Base-by-base conservation (phyloP, 35 echinoderm and acorn worm species). In the Hemicentrotus pulcherrimus region DNA sequence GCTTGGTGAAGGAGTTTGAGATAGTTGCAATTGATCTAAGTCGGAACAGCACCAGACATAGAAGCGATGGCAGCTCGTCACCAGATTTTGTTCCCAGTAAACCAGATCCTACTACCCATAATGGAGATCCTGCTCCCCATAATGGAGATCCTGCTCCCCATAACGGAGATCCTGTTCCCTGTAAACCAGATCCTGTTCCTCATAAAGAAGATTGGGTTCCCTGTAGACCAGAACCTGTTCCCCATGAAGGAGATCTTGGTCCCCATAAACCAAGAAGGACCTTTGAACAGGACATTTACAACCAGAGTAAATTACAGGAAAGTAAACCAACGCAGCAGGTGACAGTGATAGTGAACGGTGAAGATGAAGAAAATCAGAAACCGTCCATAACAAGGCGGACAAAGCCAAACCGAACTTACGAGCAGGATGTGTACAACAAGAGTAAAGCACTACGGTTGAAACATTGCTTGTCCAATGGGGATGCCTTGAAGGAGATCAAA, bases 1-100 rank as follows among this genome's bases (percentile, higher is more conserved):
- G 91, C 91, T 31, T 93, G 91, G 91, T 93, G 91, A 46, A 22
- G 28, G 91, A 93, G 48, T 93, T 93, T 55, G 91, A 93, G 24
- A 11, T 28, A 13, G 91, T 93, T 47, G 91, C 91, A 31, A 22
- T 22, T 24, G 12, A 93, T 31, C 4, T 93, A 0, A 93, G 46
- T 48, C 91, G 31, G 48, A 93, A 1, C 30, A 93, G 31, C 48
- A 31, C 24, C 14, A 93, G 48, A 47, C n/a, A 93, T 32, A 47
- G 7, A 78, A 78, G 65, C 65, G 65, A 78, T 78, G 65, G 65
- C 28, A 78, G 65, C 19, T 22, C 65, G 5, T 78, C 65, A 28
- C 65, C 65, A 4, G 65, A 78, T 78, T 5, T 18, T 78, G 65
- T 78, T 78, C 22, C 9, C 52, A 11, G 5, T 59, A 59, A 59